Evolutionary conservation across 2,888 invertebrate genomes (phyloP).

Genomic region (Strigamia transsilvanica): DNA sequence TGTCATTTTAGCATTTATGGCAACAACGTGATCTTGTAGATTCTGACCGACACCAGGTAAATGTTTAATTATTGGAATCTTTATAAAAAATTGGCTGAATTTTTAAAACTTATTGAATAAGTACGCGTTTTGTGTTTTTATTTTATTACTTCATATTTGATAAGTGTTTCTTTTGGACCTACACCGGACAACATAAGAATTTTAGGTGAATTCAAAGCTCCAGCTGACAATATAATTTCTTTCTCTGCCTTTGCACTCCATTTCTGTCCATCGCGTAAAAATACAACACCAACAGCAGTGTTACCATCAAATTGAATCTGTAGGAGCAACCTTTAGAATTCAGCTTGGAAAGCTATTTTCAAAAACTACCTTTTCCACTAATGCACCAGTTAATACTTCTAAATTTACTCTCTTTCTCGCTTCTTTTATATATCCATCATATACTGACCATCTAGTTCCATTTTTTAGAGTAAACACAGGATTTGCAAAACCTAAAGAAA

Average conservation of each 20-base stretch:
- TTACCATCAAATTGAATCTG: not conserved
- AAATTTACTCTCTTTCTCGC: slow-evolving; percentile 4
- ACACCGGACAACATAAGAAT: not conserved
- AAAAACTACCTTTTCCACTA: slow-evolving; percentile 15
- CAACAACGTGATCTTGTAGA: slow-evolving; percentile 66
- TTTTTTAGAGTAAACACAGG: slow-evolving; percentile 18
- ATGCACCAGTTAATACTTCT: slow-evolving; percentile 26
- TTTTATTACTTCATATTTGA: not conserved
- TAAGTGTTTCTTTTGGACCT: slow-evolving; percentile 3
- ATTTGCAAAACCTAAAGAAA: slow-evolving; percentile 40
- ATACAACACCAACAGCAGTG: not conserved
- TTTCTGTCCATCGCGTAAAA: not conserved
- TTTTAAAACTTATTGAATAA: not conserved
- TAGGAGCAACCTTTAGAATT: not conserved
- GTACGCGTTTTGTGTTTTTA: too few relatives aligned
- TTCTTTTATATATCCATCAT: slow-evolving; percentile 4
- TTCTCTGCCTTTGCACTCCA: not conserved
- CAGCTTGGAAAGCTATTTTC: not conserved
- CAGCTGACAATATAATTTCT: not conserved
- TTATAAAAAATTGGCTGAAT: slow-evolving; percentile 50
- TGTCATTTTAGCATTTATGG: slow-evolving; percentile 53
- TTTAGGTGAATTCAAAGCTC: not conserved
- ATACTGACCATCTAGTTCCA: not conserved
- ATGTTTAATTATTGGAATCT: slow-evolving; percentile 65
- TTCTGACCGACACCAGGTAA: slow-evolving; percentile 67